Percentiles rank a stretch among this genome's conserved stretches.
phyloP scores from a whole-genome alignment of 2,888 invertebrate genomes.

The Tenthredo mesomela region DNA sequence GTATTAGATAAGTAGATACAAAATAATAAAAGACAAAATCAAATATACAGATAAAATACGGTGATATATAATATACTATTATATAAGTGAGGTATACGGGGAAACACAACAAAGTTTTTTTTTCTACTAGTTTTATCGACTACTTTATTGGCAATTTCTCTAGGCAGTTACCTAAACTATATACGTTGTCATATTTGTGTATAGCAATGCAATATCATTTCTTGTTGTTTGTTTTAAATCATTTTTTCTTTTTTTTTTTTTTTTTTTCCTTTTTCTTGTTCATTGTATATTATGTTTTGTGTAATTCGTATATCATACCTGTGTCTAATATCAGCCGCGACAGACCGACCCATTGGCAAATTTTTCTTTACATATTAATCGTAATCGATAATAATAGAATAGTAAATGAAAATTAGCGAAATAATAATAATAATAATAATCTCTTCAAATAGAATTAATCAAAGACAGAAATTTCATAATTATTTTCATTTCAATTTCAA shows the following conservation, averaged over 20 bases:
- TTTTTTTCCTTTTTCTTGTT: background rate
- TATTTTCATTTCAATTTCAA: background rate
- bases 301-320: conserved; percentile 49
- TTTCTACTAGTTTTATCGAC: conserved; percentile 78
- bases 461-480: background rate
- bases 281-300: conserved; percentile 33
- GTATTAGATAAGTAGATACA: conserved; percentile 21
- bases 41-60: conserved; percentile 56
- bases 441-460: background rate
- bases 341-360: conserved; percentile 50
- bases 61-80: conserved; percentile 57
- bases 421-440: background rate
- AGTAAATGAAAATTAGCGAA: background rate
- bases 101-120: conserved; percentile 77
- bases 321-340: conserved; percentile 56
- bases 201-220: conserved; percentile 60
- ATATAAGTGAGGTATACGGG: conserved; percentile 67
- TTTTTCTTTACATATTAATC: background rate
- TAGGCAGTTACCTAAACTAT: conserved; percentile 77
- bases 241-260: background rate
- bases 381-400: background rate
- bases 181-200: conserved; percentile 72
- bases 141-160: conserved; percentile 78
- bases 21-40: background rate
- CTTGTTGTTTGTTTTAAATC: background rate